Evolutionary conservation across 2,888 invertebrate genomes (phyloP), one percentile per base, ranked within the genome.

Genomic region (Lingula anatina): DNA sequence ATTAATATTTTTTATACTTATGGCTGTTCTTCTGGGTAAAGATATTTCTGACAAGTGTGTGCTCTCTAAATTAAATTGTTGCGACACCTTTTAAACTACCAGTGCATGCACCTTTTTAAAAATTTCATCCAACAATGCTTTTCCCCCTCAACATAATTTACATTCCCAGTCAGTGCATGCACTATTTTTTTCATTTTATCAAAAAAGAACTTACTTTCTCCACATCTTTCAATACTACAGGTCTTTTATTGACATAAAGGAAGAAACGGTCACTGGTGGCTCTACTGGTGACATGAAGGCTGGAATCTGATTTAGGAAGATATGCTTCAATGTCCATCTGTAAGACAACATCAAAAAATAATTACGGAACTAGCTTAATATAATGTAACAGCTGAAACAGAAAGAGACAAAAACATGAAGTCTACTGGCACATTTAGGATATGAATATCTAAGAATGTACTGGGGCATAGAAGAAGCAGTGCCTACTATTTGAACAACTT

Each of bases 211-310:
- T 37, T 72, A 83, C 83, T 79, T 82, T 82, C 64, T 82, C 80
- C 49, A 83, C 70, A 50, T 80, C 77, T 59, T 80, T 81, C 44
- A 80, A 66, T 49, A 67, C 65, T 3, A 84, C 79, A 20, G 82
- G 81, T 54, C 83, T 72, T 44, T 77, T 71, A 65, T 84, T 84
- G 18, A 83, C 73, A 61, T 80, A 80, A 46, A 82, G 62, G 62
- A 78, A 74, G 24, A 73, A 62, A 51, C 74, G 64, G 47, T 78
- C 77, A 36, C 62, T 57, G 7, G 58, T 53, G 5, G 65, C 53
- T 40, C 67, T 54, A 42, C 65, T 64, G 27, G 62, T 62, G 18
- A 56, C 20, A 5, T 55, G 51, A 20, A 58, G 44, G 38, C 65
- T 61, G 38, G 61, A 55, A 3, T 53, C 54, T 20, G 58, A 52